A percentile compares a stretch with the other conserved stretches of the same genome.
Conservation (phyloP, 2,888 invertebrate genomes). For the Leptinotarsa rubiginosa region DNA sequence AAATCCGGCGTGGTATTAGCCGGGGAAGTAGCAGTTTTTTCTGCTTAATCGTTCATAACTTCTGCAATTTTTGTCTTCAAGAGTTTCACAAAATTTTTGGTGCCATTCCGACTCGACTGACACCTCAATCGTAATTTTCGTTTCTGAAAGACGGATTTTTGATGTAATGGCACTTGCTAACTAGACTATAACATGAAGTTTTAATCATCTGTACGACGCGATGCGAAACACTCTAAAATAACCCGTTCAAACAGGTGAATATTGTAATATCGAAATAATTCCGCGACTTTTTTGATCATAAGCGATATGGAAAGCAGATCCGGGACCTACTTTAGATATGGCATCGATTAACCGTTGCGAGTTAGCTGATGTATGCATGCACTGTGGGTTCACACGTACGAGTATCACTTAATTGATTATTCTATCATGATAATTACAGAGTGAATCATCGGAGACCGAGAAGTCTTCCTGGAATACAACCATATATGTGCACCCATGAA, state of each 20-base stretch:
- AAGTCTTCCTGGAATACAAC: constrained; percentile 6
- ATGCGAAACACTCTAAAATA: constrained; percentile 18
- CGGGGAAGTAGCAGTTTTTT: no score
- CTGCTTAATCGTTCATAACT: no score
- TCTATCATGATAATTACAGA: constrained; percentile 17
- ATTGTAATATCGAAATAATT: constrained; percentile 19
- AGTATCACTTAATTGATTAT: constrained; percentile 36
- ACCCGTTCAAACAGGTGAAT: constrained; percentile 35
- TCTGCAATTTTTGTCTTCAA: no score
- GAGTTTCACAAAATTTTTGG: no score
- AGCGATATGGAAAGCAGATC: constrained; percentile 31
- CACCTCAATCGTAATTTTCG: no score
- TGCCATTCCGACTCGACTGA: no score
- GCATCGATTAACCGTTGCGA: constrained; percentile 36
- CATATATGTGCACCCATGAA: not conserved
- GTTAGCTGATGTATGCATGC: constrained; percentile 35
- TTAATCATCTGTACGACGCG: constrained; percentile 31
- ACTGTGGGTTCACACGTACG: constrained; percentile 27
- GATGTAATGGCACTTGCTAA: no score
- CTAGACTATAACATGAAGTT: constrained; percentile 17
- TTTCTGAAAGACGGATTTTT: no score
- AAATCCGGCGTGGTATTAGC: no score
- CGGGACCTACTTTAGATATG: constrained; percentile 38
- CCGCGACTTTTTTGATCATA: constrained; percentile 33
- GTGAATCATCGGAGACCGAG: constrained; percentile 22